These are phyloP conservation scores for Nicator chloris DNA, from an alignment of 2,113 vertebrate species.

Conservation along the genomic window DNA sequence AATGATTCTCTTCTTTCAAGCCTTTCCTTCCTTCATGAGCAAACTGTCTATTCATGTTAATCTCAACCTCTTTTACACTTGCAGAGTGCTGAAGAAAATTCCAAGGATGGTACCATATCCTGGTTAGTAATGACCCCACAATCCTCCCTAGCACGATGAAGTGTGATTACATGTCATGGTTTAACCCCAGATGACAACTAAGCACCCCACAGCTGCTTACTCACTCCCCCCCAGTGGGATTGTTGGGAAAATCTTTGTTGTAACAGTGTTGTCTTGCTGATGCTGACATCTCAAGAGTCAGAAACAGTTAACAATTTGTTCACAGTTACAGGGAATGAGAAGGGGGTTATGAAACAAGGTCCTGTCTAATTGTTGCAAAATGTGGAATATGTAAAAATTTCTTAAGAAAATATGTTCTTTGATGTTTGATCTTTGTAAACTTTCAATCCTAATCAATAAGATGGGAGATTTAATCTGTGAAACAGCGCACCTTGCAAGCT, in stretches of 20 bases:
- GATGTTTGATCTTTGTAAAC: neutral
- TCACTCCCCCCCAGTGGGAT: neutral
- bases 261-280: neutral
- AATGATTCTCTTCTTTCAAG: neutral
- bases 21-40: neutral
- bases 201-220: neutral
- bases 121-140: neutral
- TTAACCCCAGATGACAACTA: neutral
- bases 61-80: neutral
- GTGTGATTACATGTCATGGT: neutral
- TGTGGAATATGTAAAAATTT: neutral
- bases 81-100: neutral
- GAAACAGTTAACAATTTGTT: neutral
- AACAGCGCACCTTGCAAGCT: neutral
- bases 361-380: neutral
- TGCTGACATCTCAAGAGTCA: neutral
- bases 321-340: neutral
- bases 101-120: neutral
- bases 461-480: neutral
- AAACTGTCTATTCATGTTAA: neutral
- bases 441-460: neutral
- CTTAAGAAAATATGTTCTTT: neutral
- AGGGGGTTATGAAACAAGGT: neutral
- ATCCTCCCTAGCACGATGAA: neutral
- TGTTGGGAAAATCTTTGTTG: neutral